A percentile compares a stretch with the other conserved stretches of the same genome.
Conservation (phyloP, 2,888 invertebrate species). For the Brassicogethes aeneus region DNA sequence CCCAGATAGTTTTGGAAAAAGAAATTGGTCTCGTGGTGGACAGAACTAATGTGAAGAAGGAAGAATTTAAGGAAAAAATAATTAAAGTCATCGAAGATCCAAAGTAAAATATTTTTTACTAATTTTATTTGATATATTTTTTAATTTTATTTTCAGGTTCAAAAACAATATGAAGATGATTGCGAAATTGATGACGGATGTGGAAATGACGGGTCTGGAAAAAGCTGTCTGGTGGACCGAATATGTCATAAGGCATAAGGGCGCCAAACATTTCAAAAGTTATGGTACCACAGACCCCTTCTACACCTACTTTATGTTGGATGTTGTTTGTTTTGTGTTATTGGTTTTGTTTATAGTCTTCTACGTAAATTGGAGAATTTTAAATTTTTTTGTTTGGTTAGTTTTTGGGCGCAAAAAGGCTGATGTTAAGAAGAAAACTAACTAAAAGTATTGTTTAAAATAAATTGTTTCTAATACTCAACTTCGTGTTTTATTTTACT, state of each 20-base stretch:
- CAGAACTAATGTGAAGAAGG: conserved; percentile 15
- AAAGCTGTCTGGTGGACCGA: conserved; percentile 30
- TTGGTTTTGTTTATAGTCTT: conserved; percentile 2
- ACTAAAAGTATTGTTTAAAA: too few species aligned
- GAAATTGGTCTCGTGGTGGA: conserved; percentile 19
- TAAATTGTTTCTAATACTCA: too few species aligned
- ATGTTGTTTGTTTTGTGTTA: conserved; percentile 18
- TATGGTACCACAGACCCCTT: conserved; percentile 15
- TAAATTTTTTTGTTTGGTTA: conserved; percentile 3
- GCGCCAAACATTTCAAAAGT: conserved; percentile 22
- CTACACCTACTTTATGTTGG: conserved; percentile 22
- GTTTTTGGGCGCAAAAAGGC: background rate
- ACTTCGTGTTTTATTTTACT: too few species aligned
- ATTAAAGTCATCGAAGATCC: conserved; percentile 24
- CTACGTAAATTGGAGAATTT: background rate
- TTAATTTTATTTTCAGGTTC: conserved; percentile 19
- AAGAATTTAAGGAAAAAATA: conserved; percentile 19
- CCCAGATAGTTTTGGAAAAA: conserved; percentile 16
- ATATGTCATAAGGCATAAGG: conserved; percentile 24
- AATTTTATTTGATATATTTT: background rate
- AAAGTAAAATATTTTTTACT: conserved; percentile 20
- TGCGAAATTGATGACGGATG: conserved; percentile 15
- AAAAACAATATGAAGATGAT: conserved; percentile 16
- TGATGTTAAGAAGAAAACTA: background rate
- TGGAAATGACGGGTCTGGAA: conserved; percentile 24